A percentile compares a stretch with the other conserved stretches of the same genome.
Conservation (phyloP, 2,888 invertebrate genomes). For the Brenthis daphne region DNA sequence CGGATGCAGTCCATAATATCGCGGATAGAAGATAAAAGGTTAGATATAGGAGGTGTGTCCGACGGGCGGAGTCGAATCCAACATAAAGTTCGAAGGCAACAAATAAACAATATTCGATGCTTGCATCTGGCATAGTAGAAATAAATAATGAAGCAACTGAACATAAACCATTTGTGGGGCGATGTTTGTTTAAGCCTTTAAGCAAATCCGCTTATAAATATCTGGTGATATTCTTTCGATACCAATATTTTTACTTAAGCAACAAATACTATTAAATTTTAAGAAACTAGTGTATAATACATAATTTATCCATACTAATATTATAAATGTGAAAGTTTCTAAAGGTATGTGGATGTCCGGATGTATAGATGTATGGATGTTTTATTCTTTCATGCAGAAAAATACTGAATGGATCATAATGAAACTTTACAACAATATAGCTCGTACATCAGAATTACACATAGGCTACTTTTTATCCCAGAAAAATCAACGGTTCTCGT, state of each 20-base stretch:
- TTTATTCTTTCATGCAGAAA: no score
- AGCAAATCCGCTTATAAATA: conserved; percentile 27
- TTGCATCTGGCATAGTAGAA: conserved; percentile 38
- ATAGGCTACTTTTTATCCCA: no score
- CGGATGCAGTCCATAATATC: conserved; percentile 31
- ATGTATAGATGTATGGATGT: no score
- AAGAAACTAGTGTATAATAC: not conserved
- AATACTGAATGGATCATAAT: no score
- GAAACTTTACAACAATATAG: no score
- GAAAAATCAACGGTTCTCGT: no score
- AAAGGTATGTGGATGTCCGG: no score
- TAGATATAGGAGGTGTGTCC: conserved; percentile 58
- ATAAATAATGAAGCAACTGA: conserved; percentile 37
- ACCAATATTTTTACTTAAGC: not conserved
- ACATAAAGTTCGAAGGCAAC: conserved; percentile 55
- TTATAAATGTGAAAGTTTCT: no score
- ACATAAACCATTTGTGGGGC: conserved; percentile 35
- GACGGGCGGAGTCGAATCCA: conserved; percentile 62
- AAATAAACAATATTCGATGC: conserved; percentile 59
- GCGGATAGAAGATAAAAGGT: conserved; percentile 33
- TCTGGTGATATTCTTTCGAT: not conserved
- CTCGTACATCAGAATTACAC: no score
- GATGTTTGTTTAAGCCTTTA: conserved; percentile 35
- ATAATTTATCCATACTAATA: no score
- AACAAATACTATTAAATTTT: not conserved